Base-by-base conservation (phyloP, 1,140 invertebrate species). In the Andricus grossulariae region DNA sequence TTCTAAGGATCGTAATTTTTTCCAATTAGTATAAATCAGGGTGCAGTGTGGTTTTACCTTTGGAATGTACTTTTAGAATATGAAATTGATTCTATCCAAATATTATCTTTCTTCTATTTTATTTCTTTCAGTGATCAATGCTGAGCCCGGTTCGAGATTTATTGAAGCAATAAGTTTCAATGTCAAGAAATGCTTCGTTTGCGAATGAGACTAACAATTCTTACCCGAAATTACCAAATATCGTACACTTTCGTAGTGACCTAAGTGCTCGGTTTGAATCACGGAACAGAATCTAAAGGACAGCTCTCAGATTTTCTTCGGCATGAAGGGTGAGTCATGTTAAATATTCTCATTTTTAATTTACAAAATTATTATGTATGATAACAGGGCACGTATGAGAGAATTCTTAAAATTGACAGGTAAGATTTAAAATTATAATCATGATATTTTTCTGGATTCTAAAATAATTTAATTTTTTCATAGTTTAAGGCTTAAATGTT, bases 301-400 rank as follows among this genome's bases (percentile, higher is more conserved):
- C 72, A 80, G 72, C 74, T 78, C 73, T 19, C 72, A 76, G 80
- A 74, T 70, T 81, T 75, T 83, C 73, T 82, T 83, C 87, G 84
- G 80, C 78, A 88, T 88, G 87, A 88, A 86, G 83, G 86, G 87
- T 88, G 50, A 88, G 85, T 86, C 39, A 57, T 57, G 71, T 66
- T 80, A 76, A 49, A 50, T 18, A 71, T 71, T 76, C 60, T 51
- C 57, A 74, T 74, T 60, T 71, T 45, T 60, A 72, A n/a, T 50
- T 49, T 49, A 54, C 21, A 57, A 55, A 72, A 50, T n/a, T 18
- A 76, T 73, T 77, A 10, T 15, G 15, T 2, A 45, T 2, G 10
- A 10, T 1, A 11, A 11, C 1, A 45, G 10, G 0, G 2, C 2
- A 11, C 7, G 39, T 45, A 45, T 45, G 10, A 11, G 7, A 45